These are phyloP conservation scores for Gerris lacustris DNA, from an alignment of 2,888 invertebrate species.

Conservation along the genomic window DNA sequence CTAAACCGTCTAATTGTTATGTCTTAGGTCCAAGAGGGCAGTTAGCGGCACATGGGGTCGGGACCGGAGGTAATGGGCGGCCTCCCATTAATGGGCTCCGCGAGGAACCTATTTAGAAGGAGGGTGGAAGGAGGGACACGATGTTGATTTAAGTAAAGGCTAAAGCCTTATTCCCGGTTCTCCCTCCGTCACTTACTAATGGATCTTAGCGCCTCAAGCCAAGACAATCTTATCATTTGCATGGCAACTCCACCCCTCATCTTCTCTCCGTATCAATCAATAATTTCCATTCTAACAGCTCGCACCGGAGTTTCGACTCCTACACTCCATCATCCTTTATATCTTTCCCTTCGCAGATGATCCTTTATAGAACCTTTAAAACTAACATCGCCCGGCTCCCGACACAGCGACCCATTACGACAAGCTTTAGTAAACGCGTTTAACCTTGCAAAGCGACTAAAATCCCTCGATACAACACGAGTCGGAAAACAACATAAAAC, in stretches of 20 bases:
- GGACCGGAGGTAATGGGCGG: background rate
- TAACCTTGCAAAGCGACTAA: too few relatives aligned
- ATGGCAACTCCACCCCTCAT: background rate
- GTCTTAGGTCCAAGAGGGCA: background rate
- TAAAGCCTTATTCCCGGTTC: background rate
- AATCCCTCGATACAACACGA: too few relatives aligned
- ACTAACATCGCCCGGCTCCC: too few relatives aligned
- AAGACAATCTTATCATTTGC: slow-evolving; percentile 5
- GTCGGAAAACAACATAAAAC: too few relatives aligned
- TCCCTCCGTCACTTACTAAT: background rate
- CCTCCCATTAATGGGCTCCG: background rate
- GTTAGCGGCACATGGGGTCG: background rate
- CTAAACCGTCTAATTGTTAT: slow-evolving; percentile 1
- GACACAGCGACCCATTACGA: too few relatives aligned
- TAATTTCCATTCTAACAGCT: background rate
- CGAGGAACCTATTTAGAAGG: too few relatives aligned
- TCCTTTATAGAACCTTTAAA: too few relatives aligned
- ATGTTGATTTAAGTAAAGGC: slow-evolving; percentile 5
- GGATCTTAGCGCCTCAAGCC: background rate
- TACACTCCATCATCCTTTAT: too few relatives aligned
- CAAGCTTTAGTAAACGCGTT: too few relatives aligned
- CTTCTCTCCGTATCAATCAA: background rate
- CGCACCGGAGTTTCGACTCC: too few relatives aligned
- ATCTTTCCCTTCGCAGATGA: too few relatives aligned
- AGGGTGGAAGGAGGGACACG: background rate